Evolutionary conservation across 2,888 invertebrate species (phyloP), one percentile per base, ranked within the genome.

Genomic region (Acleris holmiana): DNA sequence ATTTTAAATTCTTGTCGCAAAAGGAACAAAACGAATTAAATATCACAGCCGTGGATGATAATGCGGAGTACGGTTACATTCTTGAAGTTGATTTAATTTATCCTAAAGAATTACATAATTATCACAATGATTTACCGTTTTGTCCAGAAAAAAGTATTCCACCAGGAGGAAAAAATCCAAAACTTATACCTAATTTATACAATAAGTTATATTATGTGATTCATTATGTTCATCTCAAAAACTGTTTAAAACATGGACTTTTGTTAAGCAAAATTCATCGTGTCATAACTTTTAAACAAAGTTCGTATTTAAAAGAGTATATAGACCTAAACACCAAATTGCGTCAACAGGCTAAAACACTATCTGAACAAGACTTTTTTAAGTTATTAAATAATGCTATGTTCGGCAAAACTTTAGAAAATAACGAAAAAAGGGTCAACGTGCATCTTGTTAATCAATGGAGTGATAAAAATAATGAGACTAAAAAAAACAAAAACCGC

Each of bases 211-310:
- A 74, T 10, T 79, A 78, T 62, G 62, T 79, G 0, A 74, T 78
- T 18, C 78, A 82, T 66, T 78, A 76, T 25, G 60, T 71, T 21
- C 72, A 70, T 61, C 66, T 78, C 8, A 70, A 76, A 50, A 70
- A 78, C 60, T 72, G 71, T 67, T 44, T 84, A 4, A 54, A 72
- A 25, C 55, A 76, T 25, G 82, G 81, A 0, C 49, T 83, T 19
- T 70, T 66, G 25, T 35, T 68, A 54, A 67, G 23, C 35, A 79
- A 77, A 72, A 73, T 80, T 18, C 76, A 79, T 65, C 56, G 75
- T 13, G 67, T 76, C 13, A 50, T 82, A 15, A 19, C 63, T 29
- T 81, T 80, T 66, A 60, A 67, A 18, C 79, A 80, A 73, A 72
- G 71, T 3, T 40, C 62, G 25, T 83, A 74, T 77, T 55, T 82